Conservation (phyloP, 2,888 invertebrate genomes). For the Lagria hirta region DNA sequence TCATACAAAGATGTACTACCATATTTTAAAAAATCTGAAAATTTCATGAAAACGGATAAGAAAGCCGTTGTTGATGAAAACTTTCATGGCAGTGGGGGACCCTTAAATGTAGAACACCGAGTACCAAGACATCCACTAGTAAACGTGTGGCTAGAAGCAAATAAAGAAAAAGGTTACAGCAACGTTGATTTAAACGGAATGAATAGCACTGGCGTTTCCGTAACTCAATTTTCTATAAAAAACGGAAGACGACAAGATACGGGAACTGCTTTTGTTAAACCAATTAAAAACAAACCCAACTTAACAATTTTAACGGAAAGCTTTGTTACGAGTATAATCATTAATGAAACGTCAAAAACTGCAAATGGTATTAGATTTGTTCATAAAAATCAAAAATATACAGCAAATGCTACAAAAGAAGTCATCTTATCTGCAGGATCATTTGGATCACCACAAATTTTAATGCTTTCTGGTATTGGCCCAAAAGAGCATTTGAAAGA, state of each 20-base stretch:
- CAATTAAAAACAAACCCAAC: slow-evolving; percentile 64
- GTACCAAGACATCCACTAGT: slow-evolving; percentile 17
- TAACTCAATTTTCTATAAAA: slow-evolving; percentile 2
- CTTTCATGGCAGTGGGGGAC: slow-evolving; percentile 26
- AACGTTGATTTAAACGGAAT: slow-evolving; percentile 6
- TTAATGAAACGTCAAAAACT: slow-evolving; percentile 60
- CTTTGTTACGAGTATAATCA: slow-evolving; percentile 62
- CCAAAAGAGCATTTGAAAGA: slow-evolving; percentile 61
- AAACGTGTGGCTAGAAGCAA: slow-evolving; percentile 10
- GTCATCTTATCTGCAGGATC: slow-evolving; percentile 76
- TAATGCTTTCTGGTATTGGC: slow-evolving; percentile 81
- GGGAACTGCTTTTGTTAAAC: slow-evolving; percentile 55
- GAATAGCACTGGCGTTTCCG: slow-evolving; percentile 4
- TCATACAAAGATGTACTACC: slow-evolving; percentile 2
- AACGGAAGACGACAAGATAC: slow-evolving; percentile 53
- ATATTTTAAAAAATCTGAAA: slow-evolving; percentile 21
- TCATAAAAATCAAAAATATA: slow-evolving; percentile 59
- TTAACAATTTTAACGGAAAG: slow-evolving; percentile 60
- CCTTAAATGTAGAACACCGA: slow-evolving; percentile 25
- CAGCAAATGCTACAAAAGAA: slow-evolving; percentile 65
- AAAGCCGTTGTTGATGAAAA: slow-evolving; percentile 17
- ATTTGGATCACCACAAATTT: slow-evolving; percentile 77
- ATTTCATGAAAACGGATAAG: slow-evolving; percentile 24
- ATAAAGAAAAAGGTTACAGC: slow-evolving; percentile 3
- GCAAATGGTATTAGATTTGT: slow-evolving; percentile 68